Percentiles rank a stretch among this genome's conserved stretches.
Conservation (phyloP, 92 coral and sea anemone genomes). For the Scolanthus callimorphus region DNA sequence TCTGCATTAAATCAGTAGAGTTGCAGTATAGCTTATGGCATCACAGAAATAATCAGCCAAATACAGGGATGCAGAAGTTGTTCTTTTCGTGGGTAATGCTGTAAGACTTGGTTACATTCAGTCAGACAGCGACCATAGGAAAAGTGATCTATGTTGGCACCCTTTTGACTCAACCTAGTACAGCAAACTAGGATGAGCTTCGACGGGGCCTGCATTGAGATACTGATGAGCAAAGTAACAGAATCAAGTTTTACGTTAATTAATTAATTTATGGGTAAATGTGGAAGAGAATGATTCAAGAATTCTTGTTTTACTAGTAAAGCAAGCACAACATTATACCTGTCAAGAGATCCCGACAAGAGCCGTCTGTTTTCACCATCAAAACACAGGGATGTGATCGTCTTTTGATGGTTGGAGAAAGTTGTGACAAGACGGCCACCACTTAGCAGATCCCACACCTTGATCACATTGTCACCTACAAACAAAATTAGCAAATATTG, state of each 20-base stretch:
- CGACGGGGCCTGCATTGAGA: slow-evolving; percentile 56
- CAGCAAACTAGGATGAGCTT: slow-evolving; percentile 46
- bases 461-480: slow-evolving; percentile 75
- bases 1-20: too few species aligned
- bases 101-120: slow-evolving; percentile 10
- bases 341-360: slow-evolving; percentile 90
- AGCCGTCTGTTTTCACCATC: slow-evolving; percentile 83
- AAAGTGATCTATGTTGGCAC: slow-evolving; percentile 42
- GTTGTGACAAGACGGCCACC: slow-evolving; percentile 89
- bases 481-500: neutral
- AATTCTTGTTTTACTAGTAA: too few species aligned
- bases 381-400: slow-evolving; percentile 89
- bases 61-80: slow-evolving; percentile 4
- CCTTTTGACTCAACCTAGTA: slow-evolving; percentile 45
- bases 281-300: too few species aligned
- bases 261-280: too few species aligned
- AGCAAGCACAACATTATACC: too few species aligned
- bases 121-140: slow-evolving; percentile 53
- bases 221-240: too few species aligned
- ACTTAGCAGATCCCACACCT: slow-evolving; percentile 92
- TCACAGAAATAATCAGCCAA: too few species aligned
- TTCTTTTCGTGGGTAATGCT: slow-evolving; percentile 57
- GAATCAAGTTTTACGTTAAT: too few species aligned
- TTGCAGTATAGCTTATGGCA: too few species aligned
- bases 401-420: slow-evolving; percentile 96